Evolutionary conservation across 2,888 invertebrate species (phyloP).

Genomic region (Muschampia plurimacula): DNA sequence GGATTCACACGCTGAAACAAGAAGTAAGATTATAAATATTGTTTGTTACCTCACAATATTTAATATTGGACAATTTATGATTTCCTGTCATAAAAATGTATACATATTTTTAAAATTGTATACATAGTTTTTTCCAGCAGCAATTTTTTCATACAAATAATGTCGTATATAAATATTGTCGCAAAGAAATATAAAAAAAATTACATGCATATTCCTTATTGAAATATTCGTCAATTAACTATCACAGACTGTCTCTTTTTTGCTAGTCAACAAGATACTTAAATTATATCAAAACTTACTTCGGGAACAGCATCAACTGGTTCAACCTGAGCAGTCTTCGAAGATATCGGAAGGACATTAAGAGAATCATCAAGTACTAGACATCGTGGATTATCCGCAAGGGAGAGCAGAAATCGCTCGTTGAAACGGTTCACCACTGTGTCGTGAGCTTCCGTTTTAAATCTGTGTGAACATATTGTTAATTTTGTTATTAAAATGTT

Average conservation of each 20-base stretch:
- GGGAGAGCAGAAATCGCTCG: conserved; percentile 96
- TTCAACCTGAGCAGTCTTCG: conserved; percentile 93
- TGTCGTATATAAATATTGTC: no score
- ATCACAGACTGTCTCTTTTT: no score
- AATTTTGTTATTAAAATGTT: neutral
- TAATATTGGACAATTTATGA: no score
- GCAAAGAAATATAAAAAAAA: no score
- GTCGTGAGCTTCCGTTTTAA: conserved; percentile 97
- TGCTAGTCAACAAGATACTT: no score
- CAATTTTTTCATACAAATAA: no score
- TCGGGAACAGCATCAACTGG: conserved; percentile 85
- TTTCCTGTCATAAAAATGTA: no score
- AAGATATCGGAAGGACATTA: conserved; percentile 96
- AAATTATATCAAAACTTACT: conserved; percentile 52
- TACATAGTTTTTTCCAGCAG: no score
- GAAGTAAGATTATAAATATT: neutral
- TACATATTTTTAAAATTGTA: no score
- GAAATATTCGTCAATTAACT: no score
- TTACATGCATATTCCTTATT: no score
- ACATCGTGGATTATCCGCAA: conserved; percentile 94
- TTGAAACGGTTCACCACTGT: conserved; percentile 97
- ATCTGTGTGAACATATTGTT: conserved; percentile 74
- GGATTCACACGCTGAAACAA: conserved; percentile 69
- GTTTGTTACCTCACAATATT: no score
- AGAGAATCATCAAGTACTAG: conserved; percentile 98